Conservation (phyloP, 2,797 vertebrate genomes). For the Oreochromis mossambicus region DNA sequence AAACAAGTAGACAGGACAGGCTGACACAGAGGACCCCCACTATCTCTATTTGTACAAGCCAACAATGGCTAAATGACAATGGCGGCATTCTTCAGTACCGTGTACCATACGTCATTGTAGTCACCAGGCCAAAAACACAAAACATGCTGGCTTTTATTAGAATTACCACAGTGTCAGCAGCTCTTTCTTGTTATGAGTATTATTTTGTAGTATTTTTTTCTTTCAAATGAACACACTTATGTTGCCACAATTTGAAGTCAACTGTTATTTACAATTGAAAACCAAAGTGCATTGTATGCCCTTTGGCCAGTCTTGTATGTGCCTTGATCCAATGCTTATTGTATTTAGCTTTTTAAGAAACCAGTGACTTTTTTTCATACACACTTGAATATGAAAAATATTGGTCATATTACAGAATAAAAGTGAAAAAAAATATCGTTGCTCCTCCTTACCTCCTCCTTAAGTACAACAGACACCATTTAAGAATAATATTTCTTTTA, state of each 20-base stretch:
- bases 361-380: slow-evolving; percentile 97
- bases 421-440: slow-evolving; percentile 81
- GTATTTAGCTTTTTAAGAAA: slow-evolving; percentile 99
- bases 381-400: slow-evolving; percentile 95
- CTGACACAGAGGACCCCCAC: slow-evolving; percentile 64
- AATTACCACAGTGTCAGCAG: slow-evolving; percentile 70
- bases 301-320: slow-evolving; percentile 99
- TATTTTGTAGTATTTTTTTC: slow-evolving; percentile 72
- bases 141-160: slow-evolving; percentile 66
- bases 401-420: slow-evolving; percentile 98
- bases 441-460: slow-evolving; percentile 52
- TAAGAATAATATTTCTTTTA: background rate
- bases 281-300: slow-evolving; percentile 99
- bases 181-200: slow-evolving; percentile 71
- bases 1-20: slow-evolving; percentile 65
- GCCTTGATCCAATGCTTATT: slow-evolving; percentile 99
- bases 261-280: slow-evolving; percentile 92
- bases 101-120: slow-evolving; percentile 74
- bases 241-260: slow-evolving; percentile 90
- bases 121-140: slow-evolving; percentile 66
- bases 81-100: slow-evolving; percentile 75
- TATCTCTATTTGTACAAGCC: slow-evolving; percentile 69
- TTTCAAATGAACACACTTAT: slow-evolving; percentile 80
- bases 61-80: slow-evolving; percentile 70
- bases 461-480: slow-evolving; percentile 1